phyloP scores from a whole-genome alignment of 2,797 vertebrate species.

The Sebastes goodei region DNA sequence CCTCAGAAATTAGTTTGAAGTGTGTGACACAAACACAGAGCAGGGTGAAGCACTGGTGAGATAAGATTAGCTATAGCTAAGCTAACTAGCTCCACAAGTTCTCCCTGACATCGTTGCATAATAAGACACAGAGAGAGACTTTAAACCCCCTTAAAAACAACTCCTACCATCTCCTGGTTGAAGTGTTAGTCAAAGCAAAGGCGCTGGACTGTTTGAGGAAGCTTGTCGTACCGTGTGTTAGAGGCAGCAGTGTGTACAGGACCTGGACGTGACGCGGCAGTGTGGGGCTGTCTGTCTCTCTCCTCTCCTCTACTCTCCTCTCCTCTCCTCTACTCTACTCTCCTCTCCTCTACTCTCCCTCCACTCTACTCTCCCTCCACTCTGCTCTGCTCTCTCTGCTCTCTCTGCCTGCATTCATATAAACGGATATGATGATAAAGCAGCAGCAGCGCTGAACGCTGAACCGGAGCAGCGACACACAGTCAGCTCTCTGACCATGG shows the following conservation, averaged over 20 bases:
- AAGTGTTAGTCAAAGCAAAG: background rate
- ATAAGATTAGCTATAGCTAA: slow-evolving; percentile 33
- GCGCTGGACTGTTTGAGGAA: slow-evolving; percentile 30
- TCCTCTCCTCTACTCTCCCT: slow-evolving; percentile 4
- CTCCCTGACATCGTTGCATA: slow-evolving; percentile 35
- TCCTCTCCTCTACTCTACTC: slow-evolving; percentile 28
- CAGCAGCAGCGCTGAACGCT: slow-evolving; percentile 72
- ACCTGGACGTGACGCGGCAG: slow-evolving; percentile 69
- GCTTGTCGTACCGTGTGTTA: slow-evolving; percentile 20
- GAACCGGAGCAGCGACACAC: slow-evolving; percentile 69
- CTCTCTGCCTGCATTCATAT: slow-evolving; percentile 71
- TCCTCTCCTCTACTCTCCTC: slow-evolving; percentile 34
- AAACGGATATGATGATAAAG: slow-evolving; percentile 82
- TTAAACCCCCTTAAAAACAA: slow-evolving; percentile 39
- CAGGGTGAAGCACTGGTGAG: background rate
- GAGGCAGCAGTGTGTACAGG: slow-evolving; percentile 44
- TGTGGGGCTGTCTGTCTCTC: slow-evolving; percentile 72
- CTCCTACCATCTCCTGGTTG: slow-evolving; percentile 31
- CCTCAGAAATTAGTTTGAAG: background rate
- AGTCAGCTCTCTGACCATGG: slow-evolving; percentile 83
- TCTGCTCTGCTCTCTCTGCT: slow-evolving; percentile 20
- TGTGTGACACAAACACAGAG: background rate
- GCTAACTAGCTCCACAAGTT: slow-evolving; percentile 28
- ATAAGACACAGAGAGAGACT: slow-evolving; percentile 16
- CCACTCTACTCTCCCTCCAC: slow-evolving; percentile 17